Evolutionary conservation across 2,797 vertebrate genomes (phyloP).

Genomic region (Intellagama lesueurii): DNA sequence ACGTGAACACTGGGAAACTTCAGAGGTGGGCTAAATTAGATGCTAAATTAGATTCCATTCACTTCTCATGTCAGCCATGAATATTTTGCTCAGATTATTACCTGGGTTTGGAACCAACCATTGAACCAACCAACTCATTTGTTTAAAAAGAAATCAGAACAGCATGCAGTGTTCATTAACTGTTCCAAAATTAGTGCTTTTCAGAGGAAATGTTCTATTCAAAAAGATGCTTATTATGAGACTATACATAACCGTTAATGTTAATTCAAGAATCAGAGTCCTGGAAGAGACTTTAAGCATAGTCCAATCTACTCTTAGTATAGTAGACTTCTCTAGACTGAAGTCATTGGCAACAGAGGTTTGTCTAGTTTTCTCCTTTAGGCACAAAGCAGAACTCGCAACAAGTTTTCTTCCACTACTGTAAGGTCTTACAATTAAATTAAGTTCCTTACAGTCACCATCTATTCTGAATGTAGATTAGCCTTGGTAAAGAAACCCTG

Average conservation of each 20-base stretch:
- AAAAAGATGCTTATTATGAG: conserved; percentile 23
- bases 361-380: background rate
- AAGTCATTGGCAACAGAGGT: background rate
- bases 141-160: background rate
- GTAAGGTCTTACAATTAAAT: background rate
- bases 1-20: background rate
- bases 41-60: background rate
- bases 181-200: conserved; percentile 4
- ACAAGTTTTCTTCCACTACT: background rate
- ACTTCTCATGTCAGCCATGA: background rate
- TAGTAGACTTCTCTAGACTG: background rate
- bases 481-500: background rate
- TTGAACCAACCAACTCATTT: background rate
- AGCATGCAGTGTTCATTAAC: background rate
- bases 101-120: background rate
- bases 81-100: conserved; percentile 7
- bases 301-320: background rate
- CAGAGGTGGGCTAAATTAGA: no score
- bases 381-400: background rate
- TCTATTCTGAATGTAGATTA: background rate
- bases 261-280: no score
- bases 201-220: conserved; percentile 22
- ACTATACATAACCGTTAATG: conserved; percentile 37
- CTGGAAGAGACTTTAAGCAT: background rate
- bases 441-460: background rate